These are phyloP conservation scores for Bedellia somnulentella DNA, from an alignment of 2,888 invertebrate species.

Conservation along the genomic window DNA sequence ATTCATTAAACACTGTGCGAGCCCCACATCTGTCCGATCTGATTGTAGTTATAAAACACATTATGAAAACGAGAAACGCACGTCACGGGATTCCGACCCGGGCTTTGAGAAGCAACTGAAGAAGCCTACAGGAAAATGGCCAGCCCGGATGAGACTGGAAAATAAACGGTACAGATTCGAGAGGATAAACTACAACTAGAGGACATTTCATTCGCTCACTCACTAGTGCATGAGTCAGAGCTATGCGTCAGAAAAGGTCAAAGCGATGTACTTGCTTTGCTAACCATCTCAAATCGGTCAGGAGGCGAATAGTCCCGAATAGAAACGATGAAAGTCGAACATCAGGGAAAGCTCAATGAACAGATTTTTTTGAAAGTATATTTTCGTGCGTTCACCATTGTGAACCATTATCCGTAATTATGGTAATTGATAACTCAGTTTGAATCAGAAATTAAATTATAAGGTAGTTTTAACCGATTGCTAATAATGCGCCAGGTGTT, in stretches of 20 bases:
- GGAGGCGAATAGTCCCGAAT: constrained; percentile 25
- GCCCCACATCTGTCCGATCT: no score
- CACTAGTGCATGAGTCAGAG: constrained; percentile 21
- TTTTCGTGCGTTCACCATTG: constrained; percentile 13
- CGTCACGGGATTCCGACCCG: no score
- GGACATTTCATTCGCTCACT: constrained; percentile 3
- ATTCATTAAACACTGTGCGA: no score
- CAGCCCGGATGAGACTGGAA: constrained; percentile 41
- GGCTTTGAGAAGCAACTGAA: constrained; percentile 21
- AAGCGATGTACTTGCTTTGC: constrained; percentile 12
- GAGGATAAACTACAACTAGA: constrained; percentile 8
- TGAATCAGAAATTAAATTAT: constrained; percentile 1
- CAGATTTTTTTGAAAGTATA: constrained; percentile 25
- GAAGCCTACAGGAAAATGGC: constrained; percentile 52
- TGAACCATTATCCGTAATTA: constrained; percentile 5
- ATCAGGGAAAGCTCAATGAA: constrained; percentile 45
- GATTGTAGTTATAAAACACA: no score
- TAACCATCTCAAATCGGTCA: constrained; percentile 13
- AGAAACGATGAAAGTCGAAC: constrained; percentile 16
- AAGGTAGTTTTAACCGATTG: no score
- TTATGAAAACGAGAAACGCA: no score
- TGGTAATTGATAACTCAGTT: constrained; percentile 3
- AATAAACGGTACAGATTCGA: constrained; percentile 22
- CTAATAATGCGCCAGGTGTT: no score
- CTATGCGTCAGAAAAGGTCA: constrained; percentile 33